Conservation (phyloP, 2,113 vertebrate species). For the Gnathonemus longibarbis region DNA sequence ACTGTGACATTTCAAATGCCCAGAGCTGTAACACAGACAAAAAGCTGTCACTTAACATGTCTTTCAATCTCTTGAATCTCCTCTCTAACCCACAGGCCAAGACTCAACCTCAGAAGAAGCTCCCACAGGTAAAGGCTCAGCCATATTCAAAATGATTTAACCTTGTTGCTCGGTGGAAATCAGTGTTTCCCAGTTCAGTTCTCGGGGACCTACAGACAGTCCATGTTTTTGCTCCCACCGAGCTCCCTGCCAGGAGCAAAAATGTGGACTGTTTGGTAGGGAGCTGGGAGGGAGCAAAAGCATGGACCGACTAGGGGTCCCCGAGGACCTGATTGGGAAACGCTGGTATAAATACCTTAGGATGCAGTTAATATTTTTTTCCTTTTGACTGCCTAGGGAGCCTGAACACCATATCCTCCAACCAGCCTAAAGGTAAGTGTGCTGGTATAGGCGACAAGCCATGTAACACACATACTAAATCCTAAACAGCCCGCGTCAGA, state of each 20-base stretch:
- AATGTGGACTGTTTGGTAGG: neutral
- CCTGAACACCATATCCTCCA: conserved; percentile 48
- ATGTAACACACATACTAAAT: neutral
- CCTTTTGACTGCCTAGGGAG: conserved; percentile 47
- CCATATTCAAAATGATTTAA: neutral
- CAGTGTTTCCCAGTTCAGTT: neutral
- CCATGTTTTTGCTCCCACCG: neutral
- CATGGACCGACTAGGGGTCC: neutral
- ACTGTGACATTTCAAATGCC: neutral
- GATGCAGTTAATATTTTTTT: neutral
- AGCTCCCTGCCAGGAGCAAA: neutral
- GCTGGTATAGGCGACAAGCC: neutral
- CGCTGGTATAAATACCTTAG: neutral
- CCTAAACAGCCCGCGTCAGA: neutral
- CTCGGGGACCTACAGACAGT: neutral
- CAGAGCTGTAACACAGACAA: neutral
- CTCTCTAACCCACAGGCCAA: conserved; percentile 41
- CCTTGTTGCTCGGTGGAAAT: neutral
- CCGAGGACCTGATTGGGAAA: neutral
- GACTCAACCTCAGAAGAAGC: conserved; percentile 60
- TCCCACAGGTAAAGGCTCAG: conserved; percentile 50
- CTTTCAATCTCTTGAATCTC: neutral
- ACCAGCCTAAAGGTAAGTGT: conserved; percentile 52
- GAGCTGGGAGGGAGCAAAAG: neutral
- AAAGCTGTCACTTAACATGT: neutral